These are phyloP conservation scores for Pseudorhiza aurosa DNA, from an alignment of 30 jellyfish, hydroid and myxozoan species.

Conservation along the genomic window DNA sequence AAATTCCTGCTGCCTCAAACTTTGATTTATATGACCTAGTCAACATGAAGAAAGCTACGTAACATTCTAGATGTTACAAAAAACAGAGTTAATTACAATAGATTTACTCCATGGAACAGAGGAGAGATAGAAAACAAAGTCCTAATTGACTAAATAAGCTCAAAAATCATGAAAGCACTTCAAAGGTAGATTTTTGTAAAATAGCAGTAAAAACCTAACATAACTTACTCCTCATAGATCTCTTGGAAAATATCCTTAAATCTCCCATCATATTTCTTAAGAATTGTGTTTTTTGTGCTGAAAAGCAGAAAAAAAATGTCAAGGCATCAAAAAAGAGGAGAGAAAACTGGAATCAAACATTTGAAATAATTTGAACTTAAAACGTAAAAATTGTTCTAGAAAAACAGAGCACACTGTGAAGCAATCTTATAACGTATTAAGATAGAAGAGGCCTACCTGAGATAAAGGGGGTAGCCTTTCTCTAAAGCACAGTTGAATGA, in stretches of 20 bases:
- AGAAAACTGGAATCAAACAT: background rate
- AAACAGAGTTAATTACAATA: too few relatives aligned
- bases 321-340: background rate
- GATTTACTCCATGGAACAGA: too few relatives aligned
- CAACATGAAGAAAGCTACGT: background rate
- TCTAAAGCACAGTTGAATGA: conserved; percentile 86
- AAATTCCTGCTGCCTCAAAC: conserved; percentile 77
- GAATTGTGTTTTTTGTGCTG: conserved; percentile 90
- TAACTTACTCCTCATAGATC: conserved; percentile 76
- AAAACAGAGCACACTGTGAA: too few relatives aligned
- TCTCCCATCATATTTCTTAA: conserved; percentile 94
- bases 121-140: too few relatives aligned
- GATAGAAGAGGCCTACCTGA: conserved; percentile 72
- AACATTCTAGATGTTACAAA: too few relatives aligned
- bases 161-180: too few relatives aligned
- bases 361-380: background rate
- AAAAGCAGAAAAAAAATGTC: background rate
- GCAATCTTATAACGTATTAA: too few relatives aligned
- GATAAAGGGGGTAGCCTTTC: conserved; percentile 79
- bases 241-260: conserved; percentile 91
- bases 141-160: too few relatives aligned
- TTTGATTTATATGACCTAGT: conserved; percentile 61
- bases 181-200: too few relatives aligned
- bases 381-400: background rate
- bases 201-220: too few relatives aligned